Conservation (phyloP, 2,113 vertebrate species). For the Elachura formosa region DNA sequence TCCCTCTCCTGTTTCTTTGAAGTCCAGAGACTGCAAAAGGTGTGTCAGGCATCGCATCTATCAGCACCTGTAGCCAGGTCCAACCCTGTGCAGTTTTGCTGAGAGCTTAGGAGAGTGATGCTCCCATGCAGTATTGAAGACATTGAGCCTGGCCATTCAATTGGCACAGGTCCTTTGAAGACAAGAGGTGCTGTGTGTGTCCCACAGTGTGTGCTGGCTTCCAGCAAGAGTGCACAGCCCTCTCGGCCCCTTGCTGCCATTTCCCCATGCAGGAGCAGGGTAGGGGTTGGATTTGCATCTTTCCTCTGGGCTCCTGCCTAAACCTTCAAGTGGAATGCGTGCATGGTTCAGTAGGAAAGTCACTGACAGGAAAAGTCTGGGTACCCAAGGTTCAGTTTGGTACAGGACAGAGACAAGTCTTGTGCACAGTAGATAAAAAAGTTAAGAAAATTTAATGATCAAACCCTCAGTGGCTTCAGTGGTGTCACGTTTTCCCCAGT, state of each 20-base stretch:
- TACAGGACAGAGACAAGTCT: neutral
- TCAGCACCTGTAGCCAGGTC: neutral
- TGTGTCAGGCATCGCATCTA: neutral
- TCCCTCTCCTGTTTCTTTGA: neutral
- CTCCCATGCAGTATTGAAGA: neutral
- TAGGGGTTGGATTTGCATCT: neutral
- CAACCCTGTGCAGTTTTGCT: neutral
- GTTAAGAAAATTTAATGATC: neutral
- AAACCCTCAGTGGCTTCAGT: neutral
- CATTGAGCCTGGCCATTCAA: accelerated
- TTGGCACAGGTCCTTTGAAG: neutral
- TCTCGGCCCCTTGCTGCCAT: neutral
- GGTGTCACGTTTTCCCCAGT: neutral
- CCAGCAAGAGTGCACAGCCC: neutral
- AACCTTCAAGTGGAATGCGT: neutral
- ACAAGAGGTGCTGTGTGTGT: neutral
- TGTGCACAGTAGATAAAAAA: neutral
- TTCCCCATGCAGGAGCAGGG: neutral
- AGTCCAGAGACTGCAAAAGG: neutral
- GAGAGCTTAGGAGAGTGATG: neutral
- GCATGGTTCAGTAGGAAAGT: neutral
- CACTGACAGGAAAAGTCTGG: neutral
- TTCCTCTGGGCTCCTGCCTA: neutral
- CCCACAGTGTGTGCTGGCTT: neutral
- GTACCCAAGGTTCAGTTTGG: neutral